Evolutionary conservation across 2,888 invertebrate genomes (phyloP).

Genomic region (Lissocephala sabroskyi): DNA sequence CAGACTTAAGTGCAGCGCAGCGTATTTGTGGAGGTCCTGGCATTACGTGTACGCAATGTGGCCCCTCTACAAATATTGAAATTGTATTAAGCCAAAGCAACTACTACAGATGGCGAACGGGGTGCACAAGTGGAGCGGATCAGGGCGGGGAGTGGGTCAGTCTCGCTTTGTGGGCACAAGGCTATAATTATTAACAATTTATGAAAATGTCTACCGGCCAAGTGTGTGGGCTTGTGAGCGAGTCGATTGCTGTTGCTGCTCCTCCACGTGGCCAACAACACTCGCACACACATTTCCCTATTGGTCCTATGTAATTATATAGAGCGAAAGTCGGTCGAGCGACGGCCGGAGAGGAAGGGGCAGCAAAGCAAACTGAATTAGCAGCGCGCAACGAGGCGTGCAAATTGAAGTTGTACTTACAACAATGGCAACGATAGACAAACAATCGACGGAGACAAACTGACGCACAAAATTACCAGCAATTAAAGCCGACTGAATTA

Average conservation of each 20-base stretch:
- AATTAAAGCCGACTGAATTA: slow-evolving; percentile 33
- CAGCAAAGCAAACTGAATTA: slow-evolving; percentile 6
- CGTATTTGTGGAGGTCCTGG: slow-evolving; percentile 3
- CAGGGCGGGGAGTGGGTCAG: slow-evolving; percentile 18
- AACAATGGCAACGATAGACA: slow-evolving; percentile 13
- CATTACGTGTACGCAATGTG: slow-evolving; percentile 34
- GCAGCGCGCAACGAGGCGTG: slow-evolving; percentile 33
- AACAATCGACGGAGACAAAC: slow-evolving; percentile 3
- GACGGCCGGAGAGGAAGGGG: neutral
- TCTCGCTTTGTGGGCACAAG: slow-evolving; percentile 30
- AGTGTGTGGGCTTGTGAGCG: slow-evolving; percentile 4
- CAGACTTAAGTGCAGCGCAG: slow-evolving; percentile 45
- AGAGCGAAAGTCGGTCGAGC: slow-evolving; percentile 8
- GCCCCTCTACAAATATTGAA: slow-evolving; percentile 34
- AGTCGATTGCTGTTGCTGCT: slow-evolving; percentile 24
- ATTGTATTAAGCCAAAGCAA: slow-evolving; percentile 2
- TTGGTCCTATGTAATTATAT: slow-evolving; percentile 39
- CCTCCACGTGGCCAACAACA: slow-evolving; percentile 15
- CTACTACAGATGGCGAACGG: neutral
- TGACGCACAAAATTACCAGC: slow-evolving; percentile 9
- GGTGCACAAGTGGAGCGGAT: neutral
- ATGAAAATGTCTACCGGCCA: slow-evolving; percentile 48
- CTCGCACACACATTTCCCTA: neutral
- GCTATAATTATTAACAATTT: slow-evolving; percentile 52
- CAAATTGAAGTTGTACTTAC: slow-evolving; percentile 37